Percentiles rank a stretch among this genome's conserved stretches.
Evolutionary conservation across 2,797 vertebrate genomes (phyloP).

Genomic region (Agapornis canus): DNA sequence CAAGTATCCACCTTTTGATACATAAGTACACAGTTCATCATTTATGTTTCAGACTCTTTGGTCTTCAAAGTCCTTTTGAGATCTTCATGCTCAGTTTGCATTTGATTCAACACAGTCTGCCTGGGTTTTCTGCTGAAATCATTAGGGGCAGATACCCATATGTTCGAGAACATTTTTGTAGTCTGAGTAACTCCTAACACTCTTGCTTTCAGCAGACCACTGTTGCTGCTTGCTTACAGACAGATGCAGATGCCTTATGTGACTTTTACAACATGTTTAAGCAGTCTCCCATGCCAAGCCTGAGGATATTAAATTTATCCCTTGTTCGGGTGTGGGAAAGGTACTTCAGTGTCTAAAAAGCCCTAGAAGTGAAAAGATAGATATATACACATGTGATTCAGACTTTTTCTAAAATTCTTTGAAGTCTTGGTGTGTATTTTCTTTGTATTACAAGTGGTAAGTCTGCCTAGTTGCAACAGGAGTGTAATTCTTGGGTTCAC

Average conservation of each 20-base stretch:
- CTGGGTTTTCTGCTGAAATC: not conserved
- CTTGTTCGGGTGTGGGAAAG: not conserved
- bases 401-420: not conserved
- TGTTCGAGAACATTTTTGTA: not conserved
- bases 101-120: not conserved
- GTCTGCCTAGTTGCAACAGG: not conserved
- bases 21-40: not conserved
- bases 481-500: not conserved
- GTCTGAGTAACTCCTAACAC: not conserved
- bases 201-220: not conserved
- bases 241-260: not conserved
- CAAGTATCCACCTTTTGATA: not conserved
- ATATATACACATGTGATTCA: not conserved
- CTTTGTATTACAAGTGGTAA: not conserved
- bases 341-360: not conserved
- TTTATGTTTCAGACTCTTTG: not conserved
- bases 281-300: not conserved
- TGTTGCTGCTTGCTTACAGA: not conserved
- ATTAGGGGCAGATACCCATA: not conserved
- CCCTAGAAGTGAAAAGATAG: not conserved
- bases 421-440: not conserved
- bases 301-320: not conserved
- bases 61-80: constrained; percentile 10
- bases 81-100: not conserved
- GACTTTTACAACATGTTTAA: constrained; percentile 1